phyloP scores from a whole-genome alignment of 2,797 vertebrate genomes.

The Tapera naevia region DNA sequence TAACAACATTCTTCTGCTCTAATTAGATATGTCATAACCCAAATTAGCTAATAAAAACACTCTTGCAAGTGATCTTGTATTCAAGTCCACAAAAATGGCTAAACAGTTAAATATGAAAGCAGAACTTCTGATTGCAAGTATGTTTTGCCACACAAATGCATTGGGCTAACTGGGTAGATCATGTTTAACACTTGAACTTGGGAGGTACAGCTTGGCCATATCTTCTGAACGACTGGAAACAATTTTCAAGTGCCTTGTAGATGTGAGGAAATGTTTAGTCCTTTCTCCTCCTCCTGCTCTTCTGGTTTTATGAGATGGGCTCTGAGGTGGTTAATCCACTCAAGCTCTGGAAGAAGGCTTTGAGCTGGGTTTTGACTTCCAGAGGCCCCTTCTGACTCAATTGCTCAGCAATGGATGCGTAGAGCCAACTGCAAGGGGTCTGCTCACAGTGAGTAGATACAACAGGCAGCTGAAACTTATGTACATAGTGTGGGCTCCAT shows the following conservation, averaged over 20 bases:
- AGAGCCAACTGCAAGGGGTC: too few species aligned
- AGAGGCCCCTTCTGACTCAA: background rate
- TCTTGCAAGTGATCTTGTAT: background rate
- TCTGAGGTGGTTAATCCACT: background rate
- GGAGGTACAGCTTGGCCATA: too few species aligned
- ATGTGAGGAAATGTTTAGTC: background rate
- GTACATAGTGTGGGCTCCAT: rapidly evolving
- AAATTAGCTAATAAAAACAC: background rate
- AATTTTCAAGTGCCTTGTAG: background rate
- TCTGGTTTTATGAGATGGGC: background rate
- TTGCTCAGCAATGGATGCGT: background rate
- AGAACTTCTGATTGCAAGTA: background rate
- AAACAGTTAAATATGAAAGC: background rate
- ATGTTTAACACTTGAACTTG: background rate
- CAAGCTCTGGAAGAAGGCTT: background rate
- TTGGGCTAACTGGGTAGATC: background rate
- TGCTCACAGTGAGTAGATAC: rapidly evolving
- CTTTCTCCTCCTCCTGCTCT: background rate
- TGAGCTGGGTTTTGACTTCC: background rate
- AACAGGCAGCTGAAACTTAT: background rate
- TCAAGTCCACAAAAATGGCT: background rate
- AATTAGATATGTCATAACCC: background rate
- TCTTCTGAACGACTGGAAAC: background rate
- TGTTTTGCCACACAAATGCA: background rate
- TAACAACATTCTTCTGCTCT: background rate